Base-by-base conservation (phyloP, 2,797 vertebrate species). In the Petrocephalus sullivani region DNA sequence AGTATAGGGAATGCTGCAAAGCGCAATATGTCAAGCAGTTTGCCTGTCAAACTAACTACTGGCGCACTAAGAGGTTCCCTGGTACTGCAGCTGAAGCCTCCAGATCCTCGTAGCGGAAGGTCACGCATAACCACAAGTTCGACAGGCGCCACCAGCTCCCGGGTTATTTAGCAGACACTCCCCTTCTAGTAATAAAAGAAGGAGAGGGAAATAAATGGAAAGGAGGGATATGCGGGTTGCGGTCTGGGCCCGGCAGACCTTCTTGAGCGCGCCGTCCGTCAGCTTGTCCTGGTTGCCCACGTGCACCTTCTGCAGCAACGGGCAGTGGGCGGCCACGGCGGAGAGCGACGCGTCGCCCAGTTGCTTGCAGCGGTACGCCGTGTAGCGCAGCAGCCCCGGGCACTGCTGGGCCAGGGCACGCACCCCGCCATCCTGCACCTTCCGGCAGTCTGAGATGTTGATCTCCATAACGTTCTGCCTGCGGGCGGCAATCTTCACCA, bases 201-300 rank as follows among this genome's bases (percentile, higher is more conserved):
- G 0, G 16, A 41, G 16, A 75, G 5, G 7, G 33, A 75, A 75
- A 75, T 41, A 75, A 75, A 19, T 41, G 28, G 2, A 16, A 37
- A 41, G 7, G 67, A 0, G 14, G 2, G 1, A 75, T 7, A 41
- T 1, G 67, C 33, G 1, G 14, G 14, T 21, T 64, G 0, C 8
- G 78, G 46, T 51, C 9, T 1, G 1, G 49, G 53, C 16, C 84
- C 2, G 28, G 21, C 54, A 19, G 94, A 99, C 98, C 97, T 98
- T 97, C 92, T 97, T 98, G 3, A 99, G 95, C 46, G 97, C 96
- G 89, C 96, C 94, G 91, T 99, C 98, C 0, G 98, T 98, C 21
- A 99, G 96, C 90, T 97, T 97, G 95, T 99, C 98, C 94, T 99
- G 98, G 95, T 99, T 99, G 89, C 98, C 98, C 33, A 99, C 97